Evolutionary conservation across 2,888 invertebrate species (phyloP).

Genomic region (Brassicogethes aeneus): DNA sequence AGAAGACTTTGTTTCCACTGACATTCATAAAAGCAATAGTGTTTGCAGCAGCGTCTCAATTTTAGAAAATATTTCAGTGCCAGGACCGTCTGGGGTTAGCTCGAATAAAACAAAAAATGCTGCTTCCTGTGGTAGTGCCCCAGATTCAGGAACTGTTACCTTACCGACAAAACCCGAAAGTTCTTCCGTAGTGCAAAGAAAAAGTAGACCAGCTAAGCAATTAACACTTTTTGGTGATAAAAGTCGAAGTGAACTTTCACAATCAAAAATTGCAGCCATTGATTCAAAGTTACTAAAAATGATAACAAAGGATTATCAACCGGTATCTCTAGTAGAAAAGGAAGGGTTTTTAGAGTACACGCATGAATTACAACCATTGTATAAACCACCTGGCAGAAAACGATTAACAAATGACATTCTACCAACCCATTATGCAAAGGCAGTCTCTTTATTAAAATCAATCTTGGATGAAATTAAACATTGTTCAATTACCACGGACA

Average conservation of each 20-base stretch:
- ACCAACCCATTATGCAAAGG: constrained; percentile 13
- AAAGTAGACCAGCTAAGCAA: not conserved
- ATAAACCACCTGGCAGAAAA: constrained; percentile 8
- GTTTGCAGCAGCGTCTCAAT: too few relatives aligned
- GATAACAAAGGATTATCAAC: not conserved
- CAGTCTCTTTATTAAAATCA: constrained; percentile 11
- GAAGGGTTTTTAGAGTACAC: too few relatives aligned
- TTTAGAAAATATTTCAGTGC: too few relatives aligned
- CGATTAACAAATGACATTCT: constrained; percentile 14
- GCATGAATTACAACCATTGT: too few relatives aligned
- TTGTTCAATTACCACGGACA: constrained; percentile 23
- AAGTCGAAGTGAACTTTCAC: not conserved
- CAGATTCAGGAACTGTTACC: too few relatives aligned
- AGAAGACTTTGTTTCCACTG: too few relatives aligned
- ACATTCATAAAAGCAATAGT: too few relatives aligned
- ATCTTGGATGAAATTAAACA: constrained; percentile 13
- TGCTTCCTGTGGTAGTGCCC: too few relatives aligned
- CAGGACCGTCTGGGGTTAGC: too few relatives aligned
- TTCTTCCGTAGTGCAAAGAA: too few relatives aligned
- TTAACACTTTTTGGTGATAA: not conserved
- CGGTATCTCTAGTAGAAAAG: not conserved
- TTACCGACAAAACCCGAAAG: too few relatives aligned
- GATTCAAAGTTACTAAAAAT: not conserved
- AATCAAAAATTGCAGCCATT: not conserved
- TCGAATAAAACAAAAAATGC: too few relatives aligned